phyloP scores from a whole-genome alignment of 2,888 invertebrate species.

The Lasioglossum marginatum region DNA sequence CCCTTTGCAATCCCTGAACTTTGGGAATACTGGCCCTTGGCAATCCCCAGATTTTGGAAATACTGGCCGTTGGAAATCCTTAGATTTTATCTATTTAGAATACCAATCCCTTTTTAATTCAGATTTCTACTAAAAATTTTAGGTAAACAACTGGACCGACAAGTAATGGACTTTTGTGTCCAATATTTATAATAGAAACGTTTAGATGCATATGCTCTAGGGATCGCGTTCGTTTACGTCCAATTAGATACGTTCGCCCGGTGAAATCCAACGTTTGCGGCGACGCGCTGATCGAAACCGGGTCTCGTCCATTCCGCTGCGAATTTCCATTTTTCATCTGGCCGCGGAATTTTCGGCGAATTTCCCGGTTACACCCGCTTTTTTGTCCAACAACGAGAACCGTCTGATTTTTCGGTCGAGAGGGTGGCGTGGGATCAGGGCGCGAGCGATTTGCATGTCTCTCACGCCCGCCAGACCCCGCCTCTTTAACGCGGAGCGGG shows the following conservation, averaged over 20 bases:
- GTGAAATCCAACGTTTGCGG: slow-evolving; percentile 30
- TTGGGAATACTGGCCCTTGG: too few relatives aligned
- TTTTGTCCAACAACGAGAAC: slow-evolving; percentile 22
- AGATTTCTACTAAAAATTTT: neutral
- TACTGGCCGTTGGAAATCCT: too few relatives aligned
- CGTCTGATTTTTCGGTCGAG: slow-evolving; percentile 35
- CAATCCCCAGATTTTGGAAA: too few relatives aligned
- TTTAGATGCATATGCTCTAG: slow-evolving; percentile 44
- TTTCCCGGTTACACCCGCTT: slow-evolving; percentile 24
- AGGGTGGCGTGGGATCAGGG: slow-evolving; percentile 5
- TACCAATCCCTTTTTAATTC: neutral
- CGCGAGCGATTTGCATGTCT: slow-evolving; percentile 28
- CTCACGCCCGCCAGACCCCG: slow-evolving; percentile 8
- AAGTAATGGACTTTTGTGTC: neutral
- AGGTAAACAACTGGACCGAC: neutral
- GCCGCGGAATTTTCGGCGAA: neutral
- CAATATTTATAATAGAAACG: neutral
- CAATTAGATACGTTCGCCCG: slow-evolving; percentile 50
- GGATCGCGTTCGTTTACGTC: slow-evolving; percentile 34
- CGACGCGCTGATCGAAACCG: slow-evolving; percentile 15
- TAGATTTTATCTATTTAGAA: too few relatives aligned
- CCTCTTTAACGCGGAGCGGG: slow-evolving; percentile 7
- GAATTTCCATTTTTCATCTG: slow-evolving; percentile 45
- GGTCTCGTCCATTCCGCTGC: neutral
- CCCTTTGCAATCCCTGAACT: too few relatives aligned